Evolutionary conservation across 1,140 invertebrate species (phyloP), one percentile per base, ranked within the genome.

Genomic region (Pissodes strobi): DNA sequence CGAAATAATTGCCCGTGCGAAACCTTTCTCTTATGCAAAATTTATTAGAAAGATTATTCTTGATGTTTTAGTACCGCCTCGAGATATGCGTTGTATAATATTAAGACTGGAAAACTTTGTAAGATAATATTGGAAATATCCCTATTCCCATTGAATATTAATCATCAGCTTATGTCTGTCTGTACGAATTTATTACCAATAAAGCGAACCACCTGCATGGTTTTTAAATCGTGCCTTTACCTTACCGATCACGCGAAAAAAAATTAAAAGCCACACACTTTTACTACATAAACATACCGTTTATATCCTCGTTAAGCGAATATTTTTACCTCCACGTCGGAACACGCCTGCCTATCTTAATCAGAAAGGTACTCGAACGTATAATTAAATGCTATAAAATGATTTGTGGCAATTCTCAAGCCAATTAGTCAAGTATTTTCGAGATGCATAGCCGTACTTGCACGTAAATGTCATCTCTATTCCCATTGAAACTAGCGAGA

Each of bases 321-420:
- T 18, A 18, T 52, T 53, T 53, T 23, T 38, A 21, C 51, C 51
- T 53, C 27, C 22, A 27, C 41, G 41, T 15, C 9, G 3, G 10
- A 18, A 12, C 17, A 45, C 41, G 39, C 53, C 22, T 34, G 53
- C 53, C 53, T 56, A 56, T 56, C 56, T 48, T 37, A 48, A 59
- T 59, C 56, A 48, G 56, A 57, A 39, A 57, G 17, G 38, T 57
- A 43, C 39, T 27, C 38, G 25, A 46, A 59, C 56, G 56, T 59
- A 48, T 59, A 59, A 59, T 59, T 59, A 59, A 59, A 59, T 22
- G 41, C 56, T 34, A 48, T 59, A 59, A 59, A 59, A 59, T 59
- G 56, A 59, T 59, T 59, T 59, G 43, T 48, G 56, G 41, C 56
- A 21, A 34, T 59, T 59, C 41, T 21, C 41, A 48, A 46, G 41